Base-by-base conservation (phyloP, 2,797 vertebrate species). In the Falco concolor region DNA sequence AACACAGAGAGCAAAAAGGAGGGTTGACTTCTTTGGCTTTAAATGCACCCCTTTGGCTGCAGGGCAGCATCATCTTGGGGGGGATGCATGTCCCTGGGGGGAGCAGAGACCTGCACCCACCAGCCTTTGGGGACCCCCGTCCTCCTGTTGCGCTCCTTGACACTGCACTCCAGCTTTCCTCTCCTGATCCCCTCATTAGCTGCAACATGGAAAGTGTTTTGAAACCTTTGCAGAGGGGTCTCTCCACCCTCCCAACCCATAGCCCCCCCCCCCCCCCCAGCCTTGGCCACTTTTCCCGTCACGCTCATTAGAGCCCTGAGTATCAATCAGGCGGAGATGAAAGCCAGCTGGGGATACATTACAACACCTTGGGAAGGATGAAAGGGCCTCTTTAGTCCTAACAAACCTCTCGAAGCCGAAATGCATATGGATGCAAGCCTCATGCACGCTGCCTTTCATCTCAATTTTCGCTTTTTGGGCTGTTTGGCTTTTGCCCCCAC, bases 281-380 rank as follows among this genome's bases (percentile, higher is more conserved):
- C 84, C 79, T 34, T 10, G 59, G 69, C 95, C 93, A 89, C 94
- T 96, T 75, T 97, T 95, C 96, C 96, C 87, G 91, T 95, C 96
- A 96, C 17, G 81, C 96, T 98, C 96, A 96, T 98, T 97, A 97
- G 94, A 93, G 93, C 90, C 89, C 93, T 93, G 94, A 93, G 95
- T 88, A 97, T 94, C 96, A 91, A 96, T 96, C 95, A 97, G 93
- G 93, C 24, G 11, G 95, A 97, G 97, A 98, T 98, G 97, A 98
- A 98, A 98, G 97, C 80, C 67, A 17, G 90, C 86, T 57, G 60
- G 93, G 92, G 95, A 96, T 96, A 82, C 96, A 96, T 97, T 92
- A 97, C 96, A 45, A 93, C 96, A 95, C 95, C 91, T 97, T 92
- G 97, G 94, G 87, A 91, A 67, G 91, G 97, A 97, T 97, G 95